Base-by-base conservation (phyloP, 2,888 invertebrate species). In the Boloria euphrosyne region DNA sequence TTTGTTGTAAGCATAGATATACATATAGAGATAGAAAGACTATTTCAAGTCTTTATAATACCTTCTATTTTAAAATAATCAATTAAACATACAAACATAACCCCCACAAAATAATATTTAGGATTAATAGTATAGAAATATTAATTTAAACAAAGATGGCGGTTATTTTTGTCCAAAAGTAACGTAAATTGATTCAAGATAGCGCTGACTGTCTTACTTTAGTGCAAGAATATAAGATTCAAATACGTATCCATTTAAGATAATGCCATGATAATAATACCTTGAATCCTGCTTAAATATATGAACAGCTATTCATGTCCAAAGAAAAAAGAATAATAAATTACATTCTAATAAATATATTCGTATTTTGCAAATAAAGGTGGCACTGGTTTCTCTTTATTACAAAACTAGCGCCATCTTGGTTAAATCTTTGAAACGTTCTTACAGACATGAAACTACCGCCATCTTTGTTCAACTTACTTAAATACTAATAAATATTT, bases 391-490 rank as follows among this genome's bases (percentile, higher is more conserved):
- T 2, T 38, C 31, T 57, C 14, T 44, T n/a, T 57, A 50, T 22
- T 57, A 57, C 22, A 46, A n/a, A 14, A 57, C 18, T 46, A 57
- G 18, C 55, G 44, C 46, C 44, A 57, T 46, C 16, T 52, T 57
- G 44, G 10, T 38, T 10, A 10, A 7, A 38, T 38, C 31, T 38
- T 7, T 7, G 31, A 1, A 10, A 38, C 1, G 31, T 38, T 10
- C 31, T 10, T 38, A 38, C 1, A 38, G 10, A 50, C 4, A 14
- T 60, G 22, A 16, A 13, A 16, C 22, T 4, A 44, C 46, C 46
- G 57, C 57, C 57, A 57, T 46, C 22, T 57, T 57, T 10, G 22
- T 57, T 57, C 27, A 44, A 57, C 22, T 57, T 57, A 46, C 31
- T 38, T 46, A 46, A 46, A 46, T 4, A 46, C 22, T 49, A 59